Evolutionary conservation across 2,113 vertebrate species (phyloP).

Genomic region (Podarcis raffonei): DNA sequence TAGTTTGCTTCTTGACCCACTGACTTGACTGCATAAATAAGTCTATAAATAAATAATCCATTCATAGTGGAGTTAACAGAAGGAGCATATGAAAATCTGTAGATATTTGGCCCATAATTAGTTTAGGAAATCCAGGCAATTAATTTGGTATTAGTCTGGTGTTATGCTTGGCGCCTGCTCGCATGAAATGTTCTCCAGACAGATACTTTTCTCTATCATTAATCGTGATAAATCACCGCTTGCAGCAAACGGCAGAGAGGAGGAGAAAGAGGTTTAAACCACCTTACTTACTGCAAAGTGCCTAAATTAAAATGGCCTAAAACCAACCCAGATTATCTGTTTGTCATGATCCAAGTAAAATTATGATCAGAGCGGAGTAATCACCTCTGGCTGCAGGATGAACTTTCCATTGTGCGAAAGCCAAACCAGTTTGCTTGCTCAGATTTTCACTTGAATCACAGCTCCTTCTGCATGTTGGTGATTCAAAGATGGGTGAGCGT

Average conservation of each 20-base stretch:
- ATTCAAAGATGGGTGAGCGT: conserved; percentile 41
- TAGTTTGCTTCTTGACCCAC: background rate
- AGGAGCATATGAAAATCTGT: background rate
- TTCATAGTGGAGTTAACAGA: fast-evolving
- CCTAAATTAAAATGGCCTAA: conserved; percentile 62
- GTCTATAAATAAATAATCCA: background rate
- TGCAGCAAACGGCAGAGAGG: conserved; percentile 44
- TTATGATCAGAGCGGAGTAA: conserved; percentile 62
- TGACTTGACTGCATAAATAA: background rate
- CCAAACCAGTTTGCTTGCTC: conserved; percentile 76
- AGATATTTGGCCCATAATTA: background rate
- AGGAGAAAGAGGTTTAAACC: conserved; percentile 65
- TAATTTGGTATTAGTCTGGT: conserved; percentile 37
- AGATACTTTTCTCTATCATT: conserved; percentile 74
- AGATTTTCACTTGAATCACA: conserved; percentile 71
- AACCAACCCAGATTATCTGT: conserved; percentile 56
- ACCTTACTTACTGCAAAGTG: conserved; percentile 74
- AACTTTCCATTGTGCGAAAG: conserved; percentile 67
- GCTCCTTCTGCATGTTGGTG: conserved; percentile 1
- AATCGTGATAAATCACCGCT: conserved; percentile 71
- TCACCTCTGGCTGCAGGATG: conserved; percentile 65
- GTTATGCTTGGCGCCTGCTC: conserved; percentile 33
- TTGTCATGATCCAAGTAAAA: conserved; percentile 69
- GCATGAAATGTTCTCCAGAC: conserved; percentile 49
- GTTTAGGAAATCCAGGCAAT: conserved; percentile 47